These are phyloP conservation scores for Paracanthobrama guichenoti DNA, from an alignment of 2,113 vertebrate genomes.

Conservation along the genomic window DNA sequence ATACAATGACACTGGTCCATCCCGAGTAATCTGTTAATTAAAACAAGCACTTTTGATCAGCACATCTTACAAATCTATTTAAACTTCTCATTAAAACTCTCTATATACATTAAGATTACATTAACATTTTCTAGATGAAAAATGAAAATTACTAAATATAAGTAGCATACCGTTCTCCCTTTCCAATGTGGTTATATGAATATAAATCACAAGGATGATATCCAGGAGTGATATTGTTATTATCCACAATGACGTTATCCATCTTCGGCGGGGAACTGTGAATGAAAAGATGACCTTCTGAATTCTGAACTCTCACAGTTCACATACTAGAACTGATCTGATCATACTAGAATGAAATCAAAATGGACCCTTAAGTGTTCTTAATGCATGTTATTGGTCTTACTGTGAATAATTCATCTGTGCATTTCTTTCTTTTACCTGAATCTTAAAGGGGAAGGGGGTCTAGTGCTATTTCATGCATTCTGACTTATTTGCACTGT, in stretches of 20 bases:
- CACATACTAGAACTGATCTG: not conserved
- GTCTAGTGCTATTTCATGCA: too few relatives aligned
- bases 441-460: too few relatives aligned
- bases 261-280: not conserved
- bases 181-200: not conserved
- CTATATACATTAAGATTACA: too few relatives aligned
- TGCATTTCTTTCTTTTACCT: too few relatives aligned
- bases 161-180: not conserved
- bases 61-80: too few relatives aligned
- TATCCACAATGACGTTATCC: not conserved
- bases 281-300: not conserved
- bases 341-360: not conserved
- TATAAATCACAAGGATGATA: not conserved
- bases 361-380: not conserved
- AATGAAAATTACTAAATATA: not conserved
- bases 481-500: too few relatives aligned
- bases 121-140: not conserved
- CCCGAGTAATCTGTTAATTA: too few relatives aligned
- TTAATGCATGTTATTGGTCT: not conserved
- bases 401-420: not conserved
- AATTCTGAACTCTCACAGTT: too few relatives aligned
- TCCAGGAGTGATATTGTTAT: not conserved
- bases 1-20: too few relatives aligned
- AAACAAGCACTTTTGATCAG: too few relatives aligned
- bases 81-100: too few relatives aligned